A percentile compares a stretch with the other conserved stretches of the same genome.
phyloP scores from a whole-genome alignment of 2,888 invertebrate genomes.

The Cantharis nigra region DNA sequence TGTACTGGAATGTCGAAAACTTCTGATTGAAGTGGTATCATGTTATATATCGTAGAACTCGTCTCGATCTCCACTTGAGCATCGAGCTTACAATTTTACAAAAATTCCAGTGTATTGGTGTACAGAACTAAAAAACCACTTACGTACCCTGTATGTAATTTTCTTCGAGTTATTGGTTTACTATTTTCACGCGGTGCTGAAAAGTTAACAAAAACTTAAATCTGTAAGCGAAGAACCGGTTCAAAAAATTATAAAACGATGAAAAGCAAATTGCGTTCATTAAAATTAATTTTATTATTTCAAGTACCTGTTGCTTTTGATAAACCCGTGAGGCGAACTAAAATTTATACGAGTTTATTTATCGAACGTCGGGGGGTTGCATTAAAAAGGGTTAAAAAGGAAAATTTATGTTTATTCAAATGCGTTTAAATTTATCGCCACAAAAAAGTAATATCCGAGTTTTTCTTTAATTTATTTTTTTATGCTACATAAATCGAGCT shows the following conservation, averaged over 20 bases:
- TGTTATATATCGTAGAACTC: too few species aligned
- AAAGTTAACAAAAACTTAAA: not conserved
- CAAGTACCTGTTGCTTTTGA: not conserved
- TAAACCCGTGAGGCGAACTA: not conserved
- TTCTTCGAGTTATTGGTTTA: too few species aligned
- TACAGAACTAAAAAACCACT: too few species aligned
- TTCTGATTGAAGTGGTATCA: not conserved
- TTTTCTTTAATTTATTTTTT: not conserved
- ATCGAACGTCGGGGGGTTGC: not conserved
- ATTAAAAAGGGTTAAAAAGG: not conserved
- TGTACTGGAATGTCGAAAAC: not conserved
- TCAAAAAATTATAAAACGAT: not conserved
- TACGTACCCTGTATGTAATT: too few species aligned
- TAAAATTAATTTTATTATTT: not conserved
- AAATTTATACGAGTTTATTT: not conserved
- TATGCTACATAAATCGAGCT: not conserved
- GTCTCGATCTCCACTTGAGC: too few species aligned
- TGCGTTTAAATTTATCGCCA: not conserved
- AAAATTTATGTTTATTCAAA: not conserved
- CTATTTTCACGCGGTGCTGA: not conserved
- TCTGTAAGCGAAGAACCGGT: not conserved
- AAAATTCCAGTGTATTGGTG: too few species aligned
- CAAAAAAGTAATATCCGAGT: not conserved
- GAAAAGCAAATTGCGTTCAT: not conserved
- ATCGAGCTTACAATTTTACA: too few species aligned